Evolutionary conservation across 1,140 invertebrate genomes (phyloP), one percentile per base, ranked within the genome.

Genomic region (Stenopsyche tienmushanensis): DNA sequence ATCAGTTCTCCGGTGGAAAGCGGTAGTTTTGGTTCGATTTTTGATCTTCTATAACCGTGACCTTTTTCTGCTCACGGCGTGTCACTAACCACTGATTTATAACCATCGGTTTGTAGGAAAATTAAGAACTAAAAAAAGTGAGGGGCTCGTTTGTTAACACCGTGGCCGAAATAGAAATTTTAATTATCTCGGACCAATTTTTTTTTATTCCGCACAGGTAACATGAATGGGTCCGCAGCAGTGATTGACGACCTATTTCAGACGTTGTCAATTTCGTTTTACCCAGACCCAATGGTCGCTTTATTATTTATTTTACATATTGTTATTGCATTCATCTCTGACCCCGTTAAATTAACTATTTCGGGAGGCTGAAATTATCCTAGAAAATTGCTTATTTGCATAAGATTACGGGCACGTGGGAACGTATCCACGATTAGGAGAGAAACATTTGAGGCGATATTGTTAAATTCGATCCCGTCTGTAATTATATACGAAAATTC

Each of bases 71-170:
- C 49, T 52, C 45, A 20, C 9, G 10, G 9, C 50, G 23, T 53
- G 53, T 55, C 53, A 55, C 25, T 55, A 39, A 13, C 3, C 53
- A 21, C 53, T 55, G 54, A 57, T 57, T 57, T 57, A 57, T 57
- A 23, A 13, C 23, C 47, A 50, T 50, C 29, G 44, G 18, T 20
- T 47, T 20, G 44, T 47, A 47, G 44, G 24, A 57, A 57, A 25
- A 47, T 26, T 42, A 60, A 60, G 21, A 60, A 29, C 15, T 29
- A 47, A 60, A 60, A 60, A 47, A 17, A 60, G 10, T 42, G 24
- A 60, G 42, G 57, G 53, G 57, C 57, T 60, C 57, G 57, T 60
- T 60, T 60, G 57, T 60, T 60, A 60, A 60, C 57, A 60, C 57
- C 54, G 54, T 57, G 54, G 54, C 39, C 57, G 57, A 60, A 60